phyloP scores from a whole-genome alignment of 1,140 invertebrate species.

The Pteromalus puparum region DNA sequence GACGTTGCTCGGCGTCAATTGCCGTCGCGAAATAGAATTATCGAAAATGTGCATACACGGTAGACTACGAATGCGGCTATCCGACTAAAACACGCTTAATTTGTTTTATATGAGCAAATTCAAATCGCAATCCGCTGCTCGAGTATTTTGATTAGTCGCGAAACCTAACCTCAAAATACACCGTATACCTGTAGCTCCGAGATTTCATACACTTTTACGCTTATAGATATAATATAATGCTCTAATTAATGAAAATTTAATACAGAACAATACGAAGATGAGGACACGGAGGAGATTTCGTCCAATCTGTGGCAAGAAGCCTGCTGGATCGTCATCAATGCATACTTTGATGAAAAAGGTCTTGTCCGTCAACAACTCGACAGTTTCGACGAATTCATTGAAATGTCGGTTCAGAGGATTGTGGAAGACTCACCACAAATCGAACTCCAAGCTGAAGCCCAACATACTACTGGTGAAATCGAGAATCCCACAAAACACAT shows the following conservation, averaged over 20 bases:
- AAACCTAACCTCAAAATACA: constrained; percentile 33
- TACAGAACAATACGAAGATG: constrained; percentile 52
- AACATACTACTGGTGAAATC: constrained; percentile 93
- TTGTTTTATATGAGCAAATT: too few species aligned
- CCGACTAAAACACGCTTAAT: too few species aligned
- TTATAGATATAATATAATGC: too few species aligned
- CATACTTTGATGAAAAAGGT: constrained; percentile 96
- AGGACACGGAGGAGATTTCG: constrained; percentile 60
- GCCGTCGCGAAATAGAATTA: too few species aligned
- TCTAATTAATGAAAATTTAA: too few species aligned
- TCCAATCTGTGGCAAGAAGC: constrained; percentile 64
- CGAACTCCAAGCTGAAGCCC: constrained; percentile 96
- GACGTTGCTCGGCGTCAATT: too few species aligned
- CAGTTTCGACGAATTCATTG: constrained; percentile 99
- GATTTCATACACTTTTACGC: background rate
- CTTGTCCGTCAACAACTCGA: constrained; percentile 98
- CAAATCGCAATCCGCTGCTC: too few species aligned
- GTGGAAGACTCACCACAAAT: constrained; percentile 98
- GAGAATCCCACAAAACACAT: constrained; percentile 92
- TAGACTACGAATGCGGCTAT: too few species aligned
- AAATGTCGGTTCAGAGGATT: constrained; percentile 99
- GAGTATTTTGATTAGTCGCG: background rate
- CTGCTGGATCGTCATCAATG: constrained; percentile 66
- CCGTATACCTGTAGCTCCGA: background rate
- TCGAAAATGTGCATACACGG: too few species aligned